A percentile compares a stretch with the other conserved stretches of the same genome.
These are phyloP conservation scores for Eueremaeus valkanovi DNA, from an alignment of 2,888 invertebrate species.

Conservation along the genomic window DNA sequence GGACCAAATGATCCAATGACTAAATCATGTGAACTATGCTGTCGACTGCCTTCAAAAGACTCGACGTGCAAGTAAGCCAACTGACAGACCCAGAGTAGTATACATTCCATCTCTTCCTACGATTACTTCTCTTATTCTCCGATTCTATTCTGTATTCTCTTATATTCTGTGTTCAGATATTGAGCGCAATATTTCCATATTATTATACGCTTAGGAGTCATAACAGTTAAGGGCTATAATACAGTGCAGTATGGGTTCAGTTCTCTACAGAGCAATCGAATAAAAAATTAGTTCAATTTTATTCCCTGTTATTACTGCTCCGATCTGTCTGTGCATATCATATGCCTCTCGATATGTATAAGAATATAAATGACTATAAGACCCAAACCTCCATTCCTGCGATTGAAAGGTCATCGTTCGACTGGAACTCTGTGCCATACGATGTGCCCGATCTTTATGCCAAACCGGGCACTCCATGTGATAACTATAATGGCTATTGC, in stretches of 20 bases:
- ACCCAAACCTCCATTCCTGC: neutral
- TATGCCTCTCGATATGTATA: too few species aligned
- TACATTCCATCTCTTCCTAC: too few species aligned
- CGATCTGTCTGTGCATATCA: neutral
- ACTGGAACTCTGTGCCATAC: constrained; percentile 81
- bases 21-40: constrained; percentile 88
- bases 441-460: constrained; percentile 90
- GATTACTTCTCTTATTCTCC: too few species aligned
- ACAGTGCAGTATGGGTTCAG: neutral
- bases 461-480: constrained; percentile 89
- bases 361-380: neutral
- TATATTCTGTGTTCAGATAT: neutral
- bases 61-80: constrained; percentile 65
- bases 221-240: constrained; percentile 5
- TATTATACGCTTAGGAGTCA: constrained; percentile 27
- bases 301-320: too few species aligned
- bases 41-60: constrained; percentile 76
- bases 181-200: neutral
- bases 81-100: too few species aligned
- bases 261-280: too few species aligned
- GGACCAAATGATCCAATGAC: constrained; percentile 72
- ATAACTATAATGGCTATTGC: constrained; percentile 82
- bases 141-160: neutral
- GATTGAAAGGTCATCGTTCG: constrained; percentile 69
- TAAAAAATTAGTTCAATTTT: constrained; percentile 14